Percentiles rank a stretch among this genome's conserved stretches.
These are phyloP conservation scores for Oligia strigilis DNA, from an alignment of 2,888 invertebrate genomes.

Conservation along the genomic window DNA sequence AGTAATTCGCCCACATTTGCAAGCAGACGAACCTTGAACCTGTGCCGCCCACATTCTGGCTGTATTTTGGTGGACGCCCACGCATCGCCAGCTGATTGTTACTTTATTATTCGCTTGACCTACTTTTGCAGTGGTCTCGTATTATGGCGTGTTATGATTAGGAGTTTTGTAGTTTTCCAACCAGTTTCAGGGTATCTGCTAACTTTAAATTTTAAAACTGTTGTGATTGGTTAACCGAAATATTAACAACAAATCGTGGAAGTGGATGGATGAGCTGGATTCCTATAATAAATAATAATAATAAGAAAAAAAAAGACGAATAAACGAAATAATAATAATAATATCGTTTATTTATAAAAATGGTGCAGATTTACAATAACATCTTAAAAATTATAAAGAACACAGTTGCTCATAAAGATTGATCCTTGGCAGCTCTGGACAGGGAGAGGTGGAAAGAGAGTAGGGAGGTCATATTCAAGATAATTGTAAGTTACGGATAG, in stretches of 20 bases:
- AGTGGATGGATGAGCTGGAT: not conserved
- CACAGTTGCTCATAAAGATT: not conserved
- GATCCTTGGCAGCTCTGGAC: too few species aligned
- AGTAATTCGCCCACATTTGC: constrained; percentile 32
- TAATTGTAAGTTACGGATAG: too few species aligned
- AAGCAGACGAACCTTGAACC: constrained; percentile 62
- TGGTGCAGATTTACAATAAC: too few species aligned
- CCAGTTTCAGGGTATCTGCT: not conserved
- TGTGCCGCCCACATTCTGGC: constrained; percentile 62
- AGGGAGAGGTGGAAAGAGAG: too few species aligned
- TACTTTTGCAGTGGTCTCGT: constrained; percentile 42
- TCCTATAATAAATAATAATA: not conserved
- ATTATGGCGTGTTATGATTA: constrained; percentile 39
- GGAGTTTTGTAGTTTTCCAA: not conserved
- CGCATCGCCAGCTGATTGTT: constrained; percentile 66
- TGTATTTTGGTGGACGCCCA: constrained; percentile 69
- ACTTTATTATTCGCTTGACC: constrained; percentile 67
- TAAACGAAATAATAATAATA: too few species aligned
- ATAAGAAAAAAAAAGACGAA: too few species aligned
- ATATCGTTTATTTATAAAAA: too few species aligned
- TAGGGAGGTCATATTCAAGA: too few species aligned
- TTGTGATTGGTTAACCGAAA: not conserved
- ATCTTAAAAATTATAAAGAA: too few species aligned
- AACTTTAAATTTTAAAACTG: not conserved
- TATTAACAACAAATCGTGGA: not conserved